Base-by-base conservation (phyloP, 2,888 invertebrate genomes). In the Dryobotodes eremita region DNA sequence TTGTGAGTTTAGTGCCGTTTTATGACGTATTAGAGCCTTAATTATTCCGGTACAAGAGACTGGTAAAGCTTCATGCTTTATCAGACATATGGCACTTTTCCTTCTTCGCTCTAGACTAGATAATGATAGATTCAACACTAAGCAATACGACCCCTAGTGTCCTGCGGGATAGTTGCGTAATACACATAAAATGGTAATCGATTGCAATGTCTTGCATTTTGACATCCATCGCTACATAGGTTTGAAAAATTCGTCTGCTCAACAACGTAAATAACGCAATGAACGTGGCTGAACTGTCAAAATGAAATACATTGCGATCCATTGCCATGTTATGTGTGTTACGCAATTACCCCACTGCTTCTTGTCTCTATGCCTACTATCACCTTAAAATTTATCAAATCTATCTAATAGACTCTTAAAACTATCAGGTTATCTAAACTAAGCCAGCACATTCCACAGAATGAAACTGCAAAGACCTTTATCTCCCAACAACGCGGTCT, bases 401-500 rank as follows among this genome's bases (percentile, higher is more conserved):
- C 17, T 36, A 48, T 13, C 17, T 57, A 75, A 20, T 50, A 26
- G 26, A 48, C 20, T 48, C 17, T 31, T 15, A n/a, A 48, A 75
- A 36, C 48, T 20, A 26, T 65, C 48, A 53, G 23, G 17, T 36
- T 26, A 66, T 50, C n/a, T 36, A 13, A 62, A 46, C 46, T 50
- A 55, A 55, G 23, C 3, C 48, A 73, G 26, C 61, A 80, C 75
- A 76, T 82, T 75, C 71, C 75, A 50, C 11, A n/a, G 7, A 59
- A 50, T 59, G 13, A 23, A 23, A 31, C 26, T 59, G 2, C 59
- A 31, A 65, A 17, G 26, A 36, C 10, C 23, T 71, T 73, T 77
- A 79, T 77, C 71, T 71, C 13, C 15, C 13, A 57, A 62, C 55
- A 62, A 87, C 76, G 76, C 71, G 55, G 69, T 64, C 55, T 88